Percentiles rank a stretch among this genome's conserved stretches.
phyloP scores from a whole-genome alignment of 1,140 invertebrate species.

The Drosophila sproati region DNA sequence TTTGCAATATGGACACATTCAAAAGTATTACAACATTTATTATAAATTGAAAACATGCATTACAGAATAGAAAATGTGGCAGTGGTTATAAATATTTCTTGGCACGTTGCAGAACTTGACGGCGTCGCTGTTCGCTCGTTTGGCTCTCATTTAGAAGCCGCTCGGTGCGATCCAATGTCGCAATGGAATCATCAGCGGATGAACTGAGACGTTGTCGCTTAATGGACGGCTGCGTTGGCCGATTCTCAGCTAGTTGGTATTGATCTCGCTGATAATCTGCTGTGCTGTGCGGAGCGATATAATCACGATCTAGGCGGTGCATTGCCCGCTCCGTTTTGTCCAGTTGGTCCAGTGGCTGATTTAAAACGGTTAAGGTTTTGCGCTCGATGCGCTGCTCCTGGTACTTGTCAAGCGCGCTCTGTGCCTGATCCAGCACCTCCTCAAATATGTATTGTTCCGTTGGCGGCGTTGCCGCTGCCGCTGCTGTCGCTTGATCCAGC shows the following conservation, averaged over 20 bases:
- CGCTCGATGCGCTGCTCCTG: constrained; percentile 13
- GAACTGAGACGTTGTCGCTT: constrained; percentile 25
- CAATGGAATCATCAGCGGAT: neutral
- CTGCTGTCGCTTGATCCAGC: neutral
- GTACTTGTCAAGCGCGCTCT: constrained; percentile 22
- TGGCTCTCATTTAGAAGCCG: constrained; percentile 14
- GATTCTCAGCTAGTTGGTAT: constrained; percentile 8
- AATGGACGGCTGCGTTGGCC: neutral
- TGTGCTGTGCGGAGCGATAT: neutral
- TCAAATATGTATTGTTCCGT: constrained; percentile 17
- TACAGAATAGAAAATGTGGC: neutral
- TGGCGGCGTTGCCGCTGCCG: neutral
- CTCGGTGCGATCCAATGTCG: constrained; percentile 30
- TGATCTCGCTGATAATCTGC: neutral
- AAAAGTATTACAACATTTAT: neutral
- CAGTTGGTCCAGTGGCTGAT: constrained; percentile 7
- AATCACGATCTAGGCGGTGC: neutral
- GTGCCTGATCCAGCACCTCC: constrained; percentile 39
- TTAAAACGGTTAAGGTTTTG: constrained; percentile 28
- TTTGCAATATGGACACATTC: too few species aligned
- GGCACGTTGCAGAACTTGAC: constrained; percentile 30
- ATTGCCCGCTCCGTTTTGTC: neutral
- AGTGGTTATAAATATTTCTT: constrained; percentile 29
- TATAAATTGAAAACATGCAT: neutral
- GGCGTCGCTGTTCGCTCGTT: constrained; percentile 24